Evolutionary conservation across 2,888 invertebrate species (phyloP).

Genomic region (Campopleginae sp.): DNA sequence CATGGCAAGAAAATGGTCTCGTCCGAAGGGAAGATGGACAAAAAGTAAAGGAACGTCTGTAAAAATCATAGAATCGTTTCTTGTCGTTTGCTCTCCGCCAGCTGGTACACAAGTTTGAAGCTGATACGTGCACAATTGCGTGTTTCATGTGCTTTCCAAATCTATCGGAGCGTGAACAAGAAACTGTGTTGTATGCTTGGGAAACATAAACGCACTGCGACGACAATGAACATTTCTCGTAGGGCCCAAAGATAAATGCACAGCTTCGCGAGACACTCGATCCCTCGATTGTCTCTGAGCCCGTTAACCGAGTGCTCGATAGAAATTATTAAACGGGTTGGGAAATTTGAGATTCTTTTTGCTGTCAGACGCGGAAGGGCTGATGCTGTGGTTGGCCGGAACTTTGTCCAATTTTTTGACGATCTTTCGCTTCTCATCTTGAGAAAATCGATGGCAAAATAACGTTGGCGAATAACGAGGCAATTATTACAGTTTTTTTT

Average conservation of each 20-base stretch:
- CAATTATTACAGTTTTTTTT: too few species aligned
- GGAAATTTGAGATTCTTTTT: constrained; percentile 8
- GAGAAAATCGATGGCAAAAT: too few species aligned
- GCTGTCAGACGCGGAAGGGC: neutral
- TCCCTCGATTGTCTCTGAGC: constrained; percentile 49
- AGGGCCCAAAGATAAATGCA: constrained; percentile 51
- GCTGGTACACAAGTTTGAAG: neutral
- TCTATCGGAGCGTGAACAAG: constrained; percentile 61
- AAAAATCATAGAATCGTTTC: neutral
- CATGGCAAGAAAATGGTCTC: neutral
- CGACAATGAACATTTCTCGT: constrained; percentile 49
- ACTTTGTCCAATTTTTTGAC: too few species aligned
- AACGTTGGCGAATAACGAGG: too few species aligned
- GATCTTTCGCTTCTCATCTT: too few species aligned
- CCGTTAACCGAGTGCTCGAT: neutral
- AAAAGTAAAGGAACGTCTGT: neutral
- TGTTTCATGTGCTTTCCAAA: constrained; percentile 46
- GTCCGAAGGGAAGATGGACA: neutral
- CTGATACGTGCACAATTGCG: neutral
- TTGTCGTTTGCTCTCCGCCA: constrained; percentile 17
- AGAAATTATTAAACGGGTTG: constrained; percentile 11
- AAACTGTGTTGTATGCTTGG: constrained; percentile 26
- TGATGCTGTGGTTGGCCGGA: too few species aligned
- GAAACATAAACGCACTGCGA: constrained; percentile 23
- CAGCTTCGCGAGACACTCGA: constrained; percentile 49